Conservation (phyloP, 2,797 vertebrate genomes). For the Pseudochirops cupreus region DNA sequence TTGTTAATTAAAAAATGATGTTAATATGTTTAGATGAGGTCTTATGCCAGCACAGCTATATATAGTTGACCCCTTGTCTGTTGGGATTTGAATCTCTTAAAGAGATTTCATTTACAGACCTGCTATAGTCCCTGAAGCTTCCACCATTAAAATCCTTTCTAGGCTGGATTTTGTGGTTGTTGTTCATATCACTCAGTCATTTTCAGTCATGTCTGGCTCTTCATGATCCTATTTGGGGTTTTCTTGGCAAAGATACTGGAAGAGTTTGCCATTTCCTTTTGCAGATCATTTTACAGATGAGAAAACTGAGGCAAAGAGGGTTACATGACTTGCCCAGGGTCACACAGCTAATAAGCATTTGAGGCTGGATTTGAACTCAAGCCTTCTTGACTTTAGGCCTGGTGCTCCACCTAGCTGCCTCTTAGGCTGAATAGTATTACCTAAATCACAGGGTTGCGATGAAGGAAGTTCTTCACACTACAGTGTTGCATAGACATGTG, state of each 20-base stretch:
- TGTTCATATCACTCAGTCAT: background rate
- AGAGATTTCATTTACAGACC: background rate
- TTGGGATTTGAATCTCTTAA: background rate
- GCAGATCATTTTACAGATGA: background rate
- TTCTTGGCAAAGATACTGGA: background rate
- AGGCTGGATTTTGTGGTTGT: background rate
- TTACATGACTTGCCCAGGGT: background rate
- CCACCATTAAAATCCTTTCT: background rate
- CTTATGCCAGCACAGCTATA: background rate
- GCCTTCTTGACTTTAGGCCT: too few relatives aligned
- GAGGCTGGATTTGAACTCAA: background rate
- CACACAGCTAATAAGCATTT: background rate
- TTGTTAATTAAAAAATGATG: background rate
- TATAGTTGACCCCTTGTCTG: background rate
- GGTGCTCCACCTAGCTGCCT: too few relatives aligned
- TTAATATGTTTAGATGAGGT: background rate
- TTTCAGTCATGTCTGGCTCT: background rate
- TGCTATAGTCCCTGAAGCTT: background rate
- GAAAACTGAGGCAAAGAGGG: background rate
- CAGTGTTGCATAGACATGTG: too few relatives aligned
- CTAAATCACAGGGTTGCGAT: too few relatives aligned
- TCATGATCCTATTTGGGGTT: background rate
- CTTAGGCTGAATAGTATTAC: too few relatives aligned
- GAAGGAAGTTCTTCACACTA: too few relatives aligned
- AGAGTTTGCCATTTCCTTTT: background rate